These are phyloP conservation scores for Paedocypris micromegethes DNA, from an alignment of 2,797 vertebrate species.

Conservation along the genomic window DNA sequence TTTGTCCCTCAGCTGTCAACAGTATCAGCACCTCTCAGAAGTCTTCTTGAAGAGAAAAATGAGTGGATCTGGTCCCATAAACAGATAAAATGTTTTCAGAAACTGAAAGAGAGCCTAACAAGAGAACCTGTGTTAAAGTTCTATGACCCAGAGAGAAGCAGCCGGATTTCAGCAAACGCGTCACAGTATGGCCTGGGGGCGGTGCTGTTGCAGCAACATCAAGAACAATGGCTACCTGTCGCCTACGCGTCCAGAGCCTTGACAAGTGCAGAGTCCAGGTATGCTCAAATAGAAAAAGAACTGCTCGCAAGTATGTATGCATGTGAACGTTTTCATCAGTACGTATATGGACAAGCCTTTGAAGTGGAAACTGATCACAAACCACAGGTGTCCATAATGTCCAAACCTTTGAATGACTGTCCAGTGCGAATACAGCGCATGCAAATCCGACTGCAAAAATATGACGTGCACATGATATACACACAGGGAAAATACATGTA, in stretches of 20 bases:
- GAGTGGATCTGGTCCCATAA: conserved; percentile 23
- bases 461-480: neutral
- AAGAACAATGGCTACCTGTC: conserved; percentile 1
- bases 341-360: conserved; percentile 22
- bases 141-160: conserved; percentile 28
- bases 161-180: conserved; percentile 37
- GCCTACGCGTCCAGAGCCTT: conserved; percentile 19
- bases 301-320: conserved; percentile 29
- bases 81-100: conserved; percentile 3
- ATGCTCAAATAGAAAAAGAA: conserved; percentile 35
- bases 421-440: neutral
- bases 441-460: neutral
- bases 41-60: conserved; percentile 1
- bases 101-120: conserved; percentile 6
- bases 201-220: conserved; percentile 34
- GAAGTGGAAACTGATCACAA: conserved; percentile 42
- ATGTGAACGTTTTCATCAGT: conserved; percentile 38
- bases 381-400: conserved; percentile 3
- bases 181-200: conserved; percentile 32
- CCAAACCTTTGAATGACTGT: neutral
- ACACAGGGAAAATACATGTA: neutral
- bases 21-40: neutral
- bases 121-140: conserved; percentile 35
- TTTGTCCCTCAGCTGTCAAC: conserved; percentile 8
- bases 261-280: conserved; percentile 2